Evolutionary conservation across 2,113 vertebrate genomes (phyloP).

Genomic region (Pholis gunnellus): DNA sequence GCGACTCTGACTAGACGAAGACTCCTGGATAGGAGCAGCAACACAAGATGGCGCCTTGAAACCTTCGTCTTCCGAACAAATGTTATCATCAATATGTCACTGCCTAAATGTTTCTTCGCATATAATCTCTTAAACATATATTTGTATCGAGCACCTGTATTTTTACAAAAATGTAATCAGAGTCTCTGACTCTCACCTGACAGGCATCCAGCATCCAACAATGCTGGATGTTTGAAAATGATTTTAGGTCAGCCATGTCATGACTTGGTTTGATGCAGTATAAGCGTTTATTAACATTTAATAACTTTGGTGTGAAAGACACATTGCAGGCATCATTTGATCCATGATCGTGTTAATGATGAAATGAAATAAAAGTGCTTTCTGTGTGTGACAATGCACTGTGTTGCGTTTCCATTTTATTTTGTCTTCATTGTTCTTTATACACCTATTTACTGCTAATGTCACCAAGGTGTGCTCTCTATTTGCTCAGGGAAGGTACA

Average conservation of each 20-base stretch:
- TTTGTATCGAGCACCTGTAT: not conserved
- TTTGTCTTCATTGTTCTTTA: not conserved
- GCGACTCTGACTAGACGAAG: constrained; percentile 74
- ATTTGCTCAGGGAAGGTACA: not conserved
- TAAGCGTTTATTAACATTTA: not conserved
- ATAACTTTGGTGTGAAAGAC: not conserved
- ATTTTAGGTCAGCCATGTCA: not conserved
- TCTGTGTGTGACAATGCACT: not conserved
- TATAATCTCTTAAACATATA: not conserved
- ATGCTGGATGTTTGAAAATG: not conserved
- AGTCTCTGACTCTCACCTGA: not conserved
- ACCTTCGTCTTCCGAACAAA: not conserved
- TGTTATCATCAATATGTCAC: not conserved
- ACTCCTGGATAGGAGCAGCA: not conserved
- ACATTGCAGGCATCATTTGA: not conserved
- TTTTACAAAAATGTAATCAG: not conserved
- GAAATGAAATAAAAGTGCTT: not conserved
- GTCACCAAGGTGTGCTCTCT: not conserved
- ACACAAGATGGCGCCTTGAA: not conserved
- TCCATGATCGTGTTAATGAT: not conserved
- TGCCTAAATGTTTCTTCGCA: not conserved
- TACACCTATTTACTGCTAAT: not conserved
- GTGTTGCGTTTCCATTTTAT: not conserved
- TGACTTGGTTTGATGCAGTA: not conserved
- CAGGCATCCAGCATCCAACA: not conserved